Percentiles rank a stretch among this genome's conserved stretches.
phyloP scores from a whole-genome alignment of 2,113 vertebrate species.

The Stegastes partitus region DNA sequence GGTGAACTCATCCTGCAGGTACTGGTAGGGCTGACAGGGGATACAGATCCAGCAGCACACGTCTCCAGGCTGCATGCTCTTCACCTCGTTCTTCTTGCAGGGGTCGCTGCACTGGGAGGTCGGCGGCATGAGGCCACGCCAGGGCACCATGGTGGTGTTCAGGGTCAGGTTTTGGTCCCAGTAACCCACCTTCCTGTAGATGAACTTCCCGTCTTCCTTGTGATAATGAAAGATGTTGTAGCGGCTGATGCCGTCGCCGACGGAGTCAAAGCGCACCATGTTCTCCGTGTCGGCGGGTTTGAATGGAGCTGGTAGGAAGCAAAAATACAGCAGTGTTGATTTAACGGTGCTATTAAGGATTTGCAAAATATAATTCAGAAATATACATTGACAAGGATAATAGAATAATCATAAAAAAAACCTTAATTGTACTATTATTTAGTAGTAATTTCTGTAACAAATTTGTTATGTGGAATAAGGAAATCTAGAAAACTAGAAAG shows the following conservation, averaged over 20 bases:
- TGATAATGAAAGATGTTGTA: slow-evolving; percentile 99
- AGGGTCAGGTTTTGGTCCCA: slow-evolving; percentile 94
- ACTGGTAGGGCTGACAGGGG: slow-evolving; percentile 95
- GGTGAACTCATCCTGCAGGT: slow-evolving; percentile 94
- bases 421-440: too few relatives aligned
- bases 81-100: slow-evolving; percentile 95
- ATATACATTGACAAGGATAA: neutral
- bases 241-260: slow-evolving; percentile 94
- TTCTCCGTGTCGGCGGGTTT: slow-evolving; percentile 90
- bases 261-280: slow-evolving; percentile 91
- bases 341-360: neutral
- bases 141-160: slow-evolving; percentile 89
- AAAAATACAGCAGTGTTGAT: slow-evolving; percentile 26
- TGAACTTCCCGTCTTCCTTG: slow-evolving; percentile 86
- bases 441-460: too few relatives aligned
- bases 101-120: slow-evolving; percentile 98
- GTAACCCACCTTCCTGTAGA: slow-evolving; percentile 95
- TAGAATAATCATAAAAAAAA: too few relatives aligned
- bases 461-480: too few relatives aligned
- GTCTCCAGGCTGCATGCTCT: slow-evolving; percentile 97
- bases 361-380: neutral
- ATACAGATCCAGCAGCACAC: slow-evolving; percentile 99
- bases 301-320: slow-evolving; percentile 90
- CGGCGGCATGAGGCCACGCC: slow-evolving; percentile 86
- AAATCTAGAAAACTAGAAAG: too few relatives aligned